Base-by-base conservation (phyloP, 2,888 invertebrate species). In the Galeruca laticollis region DNA sequence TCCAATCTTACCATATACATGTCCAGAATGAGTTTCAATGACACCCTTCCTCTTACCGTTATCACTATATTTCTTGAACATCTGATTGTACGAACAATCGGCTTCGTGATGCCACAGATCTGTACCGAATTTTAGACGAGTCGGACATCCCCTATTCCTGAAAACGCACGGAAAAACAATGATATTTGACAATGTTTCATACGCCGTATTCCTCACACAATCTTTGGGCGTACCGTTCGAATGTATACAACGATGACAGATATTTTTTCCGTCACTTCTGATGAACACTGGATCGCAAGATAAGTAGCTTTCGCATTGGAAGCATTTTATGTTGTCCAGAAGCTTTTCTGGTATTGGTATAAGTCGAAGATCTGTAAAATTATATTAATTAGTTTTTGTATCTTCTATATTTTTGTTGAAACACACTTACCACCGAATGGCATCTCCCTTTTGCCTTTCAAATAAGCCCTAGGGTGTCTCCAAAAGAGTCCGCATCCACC, bases 111-210 rank as follows among this genome's bases (percentile, higher is more conserved):
- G 72, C 77, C 78, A 78, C 33, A 80, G 70, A 15, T 78, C 77
- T 4, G 74, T 70, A 1, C 84, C 84, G 68, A 82, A 84, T 57
- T 75, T 77, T 10, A 78, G 72, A 15, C 76, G 67, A 9, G 77
- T 77, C 10, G 73, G 73, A 63, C 79, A 79, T n/a, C 79, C 78
- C 10, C 71, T 59, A 59, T 74, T 73, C 8, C 73, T 68, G 74
- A 79, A 83, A 35, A 80, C 77, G 65, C 85, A 85, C 2, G 84
- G 83, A 59, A 85, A 82, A 33, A 83, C 74, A 21, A 83, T 76
- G 21, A 80, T 78, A 20, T 75, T 76, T 11, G 82, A 77, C 21
- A 84, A 72, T 13, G 64, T 77, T 74, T 84, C 84, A 65, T 84
- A 82, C 3, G 81, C 73, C 20, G 69, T 4, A 65, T 84, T 83